phyloP scores from a whole-genome alignment of 2,113 vertebrate species.

The Holacanthus passer region DNA sequence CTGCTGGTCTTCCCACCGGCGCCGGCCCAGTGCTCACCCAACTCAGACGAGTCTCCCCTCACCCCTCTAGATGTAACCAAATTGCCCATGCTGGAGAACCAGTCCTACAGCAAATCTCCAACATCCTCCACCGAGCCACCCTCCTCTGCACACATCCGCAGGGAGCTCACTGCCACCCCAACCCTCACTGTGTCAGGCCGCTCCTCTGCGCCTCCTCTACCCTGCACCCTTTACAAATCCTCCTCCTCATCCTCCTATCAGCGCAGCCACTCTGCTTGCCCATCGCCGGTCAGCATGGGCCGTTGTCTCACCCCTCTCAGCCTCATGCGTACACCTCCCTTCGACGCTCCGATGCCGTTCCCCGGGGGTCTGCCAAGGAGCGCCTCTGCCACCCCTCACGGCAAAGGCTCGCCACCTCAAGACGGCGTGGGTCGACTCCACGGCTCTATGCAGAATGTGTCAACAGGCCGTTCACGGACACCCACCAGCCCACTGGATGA shows the following conservation, averaged over 20 bases:
- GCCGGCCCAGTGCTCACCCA: constrained; percentile 96
- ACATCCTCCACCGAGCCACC: constrained; percentile 86
- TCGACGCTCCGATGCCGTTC: constrained; percentile 89
- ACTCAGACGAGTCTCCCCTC: constrained; percentile 97
- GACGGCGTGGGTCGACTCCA: constrained; percentile 89
- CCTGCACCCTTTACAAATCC: constrained; percentile 93
- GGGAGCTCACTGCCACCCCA: constrained; percentile 89
- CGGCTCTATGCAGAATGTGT: constrained; percentile 89
- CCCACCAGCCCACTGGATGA: constrained; percentile 98
- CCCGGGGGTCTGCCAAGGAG: constrained; percentile 91
- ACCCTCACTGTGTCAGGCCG: constrained; percentile 90
- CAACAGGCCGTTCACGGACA: constrained; percentile 90
- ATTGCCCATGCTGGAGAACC: constrained; percentile 93
- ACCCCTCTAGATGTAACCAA: constrained; percentile 95
- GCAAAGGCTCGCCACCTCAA: constrained; percentile 90
- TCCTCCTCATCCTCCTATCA: constrained; percentile 93
- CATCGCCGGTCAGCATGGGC: constrained; percentile 97
- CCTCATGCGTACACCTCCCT: constrained; percentile 95
- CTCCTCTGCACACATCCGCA: constrained; percentile 87
- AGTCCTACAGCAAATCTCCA: constrained; percentile 93
- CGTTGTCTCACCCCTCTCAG: constrained; percentile 96
- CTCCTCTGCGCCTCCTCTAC: constrained; percentile 93
- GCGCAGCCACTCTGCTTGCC: constrained; percentile 95
- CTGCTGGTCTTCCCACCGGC: constrained; percentile 97
- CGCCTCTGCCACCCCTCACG: constrained; percentile 92